Conservation (phyloP, 1,140 invertebrate species). For the Dreissena polymorpha region DNA sequence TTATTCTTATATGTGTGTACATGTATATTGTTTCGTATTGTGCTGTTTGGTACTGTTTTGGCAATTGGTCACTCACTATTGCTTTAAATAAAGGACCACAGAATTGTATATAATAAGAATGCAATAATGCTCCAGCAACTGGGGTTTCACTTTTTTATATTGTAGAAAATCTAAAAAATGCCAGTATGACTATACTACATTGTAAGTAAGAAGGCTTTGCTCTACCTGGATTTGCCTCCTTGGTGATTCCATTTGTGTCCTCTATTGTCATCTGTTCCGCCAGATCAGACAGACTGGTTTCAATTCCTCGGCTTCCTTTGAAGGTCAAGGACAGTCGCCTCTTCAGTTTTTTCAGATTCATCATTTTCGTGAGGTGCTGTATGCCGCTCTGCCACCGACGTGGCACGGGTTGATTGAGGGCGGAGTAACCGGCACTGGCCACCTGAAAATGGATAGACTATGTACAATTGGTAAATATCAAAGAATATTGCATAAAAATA, state of each 20-base stretch:
- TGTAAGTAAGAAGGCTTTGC: too few species aligned
- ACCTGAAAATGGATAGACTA: conserved; percentile 55
- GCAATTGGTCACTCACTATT: too few species aligned
- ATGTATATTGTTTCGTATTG: too few species aligned
- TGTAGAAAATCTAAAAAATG: too few species aligned
- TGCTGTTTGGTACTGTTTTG: too few species aligned
- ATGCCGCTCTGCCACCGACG: conserved; percentile 57
- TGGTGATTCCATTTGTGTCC: conserved; percentile 42
- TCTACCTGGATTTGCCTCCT: conserved; percentile 22
- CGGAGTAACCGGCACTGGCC: conserved; percentile 41
- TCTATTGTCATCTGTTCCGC: conserved; percentile 52
- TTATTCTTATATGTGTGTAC: too few species aligned
- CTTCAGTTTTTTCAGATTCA: conserved; percentile 57
- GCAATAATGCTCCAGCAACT: too few species aligned
- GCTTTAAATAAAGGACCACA: too few species aligned
- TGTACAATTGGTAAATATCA: neutral
- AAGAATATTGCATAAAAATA: neutral
- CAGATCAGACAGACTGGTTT: conserved; percentile 45
- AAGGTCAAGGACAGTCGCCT: conserved; percentile 53
- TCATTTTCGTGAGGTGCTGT: conserved; percentile 56
- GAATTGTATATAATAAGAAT: too few species aligned
- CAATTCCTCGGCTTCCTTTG: conserved; percentile 35
- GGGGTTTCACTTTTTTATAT: too few species aligned
- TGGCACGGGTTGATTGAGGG: conserved; percentile 49
- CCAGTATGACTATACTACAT: too few species aligned